phyloP scores from a whole-genome alignment of 2,113 vertebrate species.

The Crotalus tigris region DNA sequence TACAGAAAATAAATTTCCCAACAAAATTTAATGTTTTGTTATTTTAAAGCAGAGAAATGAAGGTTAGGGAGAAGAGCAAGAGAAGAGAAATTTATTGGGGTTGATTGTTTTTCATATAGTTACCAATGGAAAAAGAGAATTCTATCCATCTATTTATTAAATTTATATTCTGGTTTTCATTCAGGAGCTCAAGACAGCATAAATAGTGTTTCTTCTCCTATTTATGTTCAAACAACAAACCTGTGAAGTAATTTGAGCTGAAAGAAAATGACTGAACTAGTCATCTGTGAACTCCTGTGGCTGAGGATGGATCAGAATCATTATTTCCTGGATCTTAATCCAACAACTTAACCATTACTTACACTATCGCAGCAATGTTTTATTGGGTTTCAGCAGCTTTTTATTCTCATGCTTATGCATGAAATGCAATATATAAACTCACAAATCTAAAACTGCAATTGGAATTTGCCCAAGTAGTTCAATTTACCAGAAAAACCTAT shows the following conservation, averaged over 20 bases:
- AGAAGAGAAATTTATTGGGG: not conserved
- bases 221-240: not conserved
- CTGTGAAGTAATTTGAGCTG: not conserved
- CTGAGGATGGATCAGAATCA: not conserved
- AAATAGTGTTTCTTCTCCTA: not conserved
- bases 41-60: not conserved
- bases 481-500: not conserved
- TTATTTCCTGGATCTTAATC: not conserved
- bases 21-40: not conserved
- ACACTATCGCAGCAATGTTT: not conserved
- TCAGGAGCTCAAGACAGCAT: not conserved
- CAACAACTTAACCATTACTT: not conserved
- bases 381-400: not conserved
- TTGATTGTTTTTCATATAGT: not conserved
- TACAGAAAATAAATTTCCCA: not conserved
- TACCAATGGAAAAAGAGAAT: not conserved
- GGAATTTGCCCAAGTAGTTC: not conserved
- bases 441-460: not conserved
- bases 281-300: not conserved
- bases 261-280: not conserved
- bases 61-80: not conserved
- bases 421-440: not conserved
- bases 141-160: not conserved
- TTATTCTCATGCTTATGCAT: not conserved
- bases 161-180: not conserved